Percentiles rank a stretch among this genome's conserved stretches.
phyloP scores from a whole-genome alignment of 2,797 vertebrate species.

The Phataginus tricuspis region DNA sequence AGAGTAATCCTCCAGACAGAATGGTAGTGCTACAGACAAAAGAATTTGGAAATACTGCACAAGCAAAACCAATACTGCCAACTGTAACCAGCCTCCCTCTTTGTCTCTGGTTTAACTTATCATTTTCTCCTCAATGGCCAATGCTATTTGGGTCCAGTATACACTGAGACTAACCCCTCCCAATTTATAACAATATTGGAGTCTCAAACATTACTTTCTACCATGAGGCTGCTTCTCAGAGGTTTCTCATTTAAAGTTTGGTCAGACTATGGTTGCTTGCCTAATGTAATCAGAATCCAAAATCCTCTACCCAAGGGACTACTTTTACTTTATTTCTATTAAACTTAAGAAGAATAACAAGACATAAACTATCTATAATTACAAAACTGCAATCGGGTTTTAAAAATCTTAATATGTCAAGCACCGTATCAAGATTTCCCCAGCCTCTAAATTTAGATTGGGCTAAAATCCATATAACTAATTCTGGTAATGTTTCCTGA shows the following conservation, averaged over 20 bases:
- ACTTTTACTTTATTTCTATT: background rate
- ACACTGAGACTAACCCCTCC: background rate
- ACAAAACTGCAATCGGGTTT: background rate
- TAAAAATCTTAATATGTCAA: background rate
- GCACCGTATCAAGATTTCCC: background rate
- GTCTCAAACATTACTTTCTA: background rate
- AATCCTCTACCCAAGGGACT: background rate
- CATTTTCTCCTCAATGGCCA: background rate
- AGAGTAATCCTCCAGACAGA: background rate
- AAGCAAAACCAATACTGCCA: background rate
- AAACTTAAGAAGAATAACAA: background rate
- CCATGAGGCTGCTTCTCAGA: background rate
- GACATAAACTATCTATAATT: background rate
- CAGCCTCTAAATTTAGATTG: background rate
- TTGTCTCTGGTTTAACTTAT: background rate
- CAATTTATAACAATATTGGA: background rate
- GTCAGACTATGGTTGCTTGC: background rate
- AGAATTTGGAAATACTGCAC: background rate
- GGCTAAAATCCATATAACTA: background rate
- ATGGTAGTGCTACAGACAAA: background rate
- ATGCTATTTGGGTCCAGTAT: background rate
- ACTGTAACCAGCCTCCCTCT: background rate
- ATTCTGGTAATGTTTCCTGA: background rate
- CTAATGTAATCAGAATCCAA: conserved; percentile 13
- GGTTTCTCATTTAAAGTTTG: background rate